These are phyloP conservation scores for Gymnoscopelus microlampas DNA, from an alignment of 2,797 vertebrate species.

Conservation along the genomic window DNA sequence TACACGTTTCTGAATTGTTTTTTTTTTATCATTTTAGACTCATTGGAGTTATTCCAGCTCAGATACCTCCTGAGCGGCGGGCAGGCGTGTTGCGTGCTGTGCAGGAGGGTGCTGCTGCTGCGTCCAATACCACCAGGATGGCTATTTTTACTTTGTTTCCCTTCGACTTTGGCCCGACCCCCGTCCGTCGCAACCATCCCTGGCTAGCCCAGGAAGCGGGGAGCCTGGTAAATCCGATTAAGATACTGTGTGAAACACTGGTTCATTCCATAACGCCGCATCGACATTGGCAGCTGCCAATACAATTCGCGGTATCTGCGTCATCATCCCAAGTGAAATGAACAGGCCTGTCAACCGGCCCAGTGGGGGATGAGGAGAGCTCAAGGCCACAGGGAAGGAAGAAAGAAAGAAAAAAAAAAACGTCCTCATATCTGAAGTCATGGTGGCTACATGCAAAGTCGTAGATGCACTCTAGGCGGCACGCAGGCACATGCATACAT, in stretches of 20 bases:
- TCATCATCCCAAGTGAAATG: constrained; percentile 80
- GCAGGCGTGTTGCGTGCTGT: too few relatives aligned
- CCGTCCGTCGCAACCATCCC: constrained; percentile 59
- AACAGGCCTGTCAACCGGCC: constrained; percentile 79
- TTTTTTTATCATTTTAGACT: too few relatives aligned
- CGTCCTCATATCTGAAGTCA: constrained; percentile 9
- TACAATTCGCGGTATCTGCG: constrained; percentile 82
- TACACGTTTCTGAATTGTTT: too few relatives aligned
- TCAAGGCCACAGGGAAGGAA: constrained; percentile 22
- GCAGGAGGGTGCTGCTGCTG: too few relatives aligned
- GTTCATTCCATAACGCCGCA: constrained; percentile 80
- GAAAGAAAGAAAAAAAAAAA: background rate
- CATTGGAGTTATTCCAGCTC: too few relatives aligned
- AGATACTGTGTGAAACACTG: constrained; percentile 84
- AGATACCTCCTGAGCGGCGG: too few relatives aligned
- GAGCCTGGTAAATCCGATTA: constrained; percentile 81
- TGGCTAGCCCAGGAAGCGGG: constrained; percentile 70
- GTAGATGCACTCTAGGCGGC: constrained; percentile 23
- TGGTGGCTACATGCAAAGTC: constrained; percentile 49
- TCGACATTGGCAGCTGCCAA: constrained; percentile 88
- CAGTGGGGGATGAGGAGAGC: constrained; percentile 47
- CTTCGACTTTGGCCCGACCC: constrained; percentile 72
- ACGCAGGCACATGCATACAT: constrained; percentile 18
- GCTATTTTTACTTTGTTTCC: constrained; percentile 70
- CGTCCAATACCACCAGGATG: too few relatives aligned